phyloP scores from a whole-genome alignment of 2,888 invertebrate species.

The Thymelicus acteon region DNA sequence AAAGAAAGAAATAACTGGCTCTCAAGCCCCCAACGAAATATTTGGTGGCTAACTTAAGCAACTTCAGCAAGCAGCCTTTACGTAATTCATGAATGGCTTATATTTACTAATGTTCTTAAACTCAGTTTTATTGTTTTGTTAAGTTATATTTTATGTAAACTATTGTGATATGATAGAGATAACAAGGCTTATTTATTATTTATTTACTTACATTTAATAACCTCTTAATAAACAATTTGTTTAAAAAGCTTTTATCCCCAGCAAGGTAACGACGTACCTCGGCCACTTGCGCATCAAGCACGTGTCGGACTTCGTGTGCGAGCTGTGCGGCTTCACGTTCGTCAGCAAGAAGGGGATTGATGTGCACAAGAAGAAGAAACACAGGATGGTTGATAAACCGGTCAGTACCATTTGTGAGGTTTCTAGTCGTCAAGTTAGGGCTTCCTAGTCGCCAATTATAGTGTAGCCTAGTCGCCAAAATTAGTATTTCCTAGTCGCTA shows the following conservation, averaged over 20 bases:
- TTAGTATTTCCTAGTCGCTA: background rate
- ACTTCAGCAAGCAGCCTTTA: too few species aligned
- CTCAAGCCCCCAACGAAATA: too few species aligned
- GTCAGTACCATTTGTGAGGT: constrained; percentile 46
- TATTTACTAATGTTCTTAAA: too few species aligned
- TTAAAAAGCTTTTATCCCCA: constrained; percentile 42
- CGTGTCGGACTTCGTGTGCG: constrained; percentile 58
- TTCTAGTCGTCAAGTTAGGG: background rate
- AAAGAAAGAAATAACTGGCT: too few species aligned
- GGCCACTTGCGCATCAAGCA: constrained; percentile 61
- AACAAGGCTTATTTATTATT: too few species aligned
- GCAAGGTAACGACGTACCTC: constrained; percentile 70
- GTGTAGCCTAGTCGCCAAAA: background rate
- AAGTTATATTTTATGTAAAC: too few species aligned
- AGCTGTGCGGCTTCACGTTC: constrained; percentile 58
- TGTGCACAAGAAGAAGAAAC: constrained; percentile 73
- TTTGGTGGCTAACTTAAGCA: too few species aligned
- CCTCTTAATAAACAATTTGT: too few species aligned
- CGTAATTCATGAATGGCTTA: too few species aligned
- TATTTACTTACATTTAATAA: too few species aligned
- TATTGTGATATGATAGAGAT: too few species aligned
- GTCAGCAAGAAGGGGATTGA: constrained; percentile 58
- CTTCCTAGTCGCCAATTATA: background rate
- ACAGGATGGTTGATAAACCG: constrained; percentile 56
- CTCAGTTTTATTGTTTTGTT: too few species aligned